Evolutionary conservation across 2,797 vertebrate species (phyloP).

Genomic region (Anas capensis): DNA sequence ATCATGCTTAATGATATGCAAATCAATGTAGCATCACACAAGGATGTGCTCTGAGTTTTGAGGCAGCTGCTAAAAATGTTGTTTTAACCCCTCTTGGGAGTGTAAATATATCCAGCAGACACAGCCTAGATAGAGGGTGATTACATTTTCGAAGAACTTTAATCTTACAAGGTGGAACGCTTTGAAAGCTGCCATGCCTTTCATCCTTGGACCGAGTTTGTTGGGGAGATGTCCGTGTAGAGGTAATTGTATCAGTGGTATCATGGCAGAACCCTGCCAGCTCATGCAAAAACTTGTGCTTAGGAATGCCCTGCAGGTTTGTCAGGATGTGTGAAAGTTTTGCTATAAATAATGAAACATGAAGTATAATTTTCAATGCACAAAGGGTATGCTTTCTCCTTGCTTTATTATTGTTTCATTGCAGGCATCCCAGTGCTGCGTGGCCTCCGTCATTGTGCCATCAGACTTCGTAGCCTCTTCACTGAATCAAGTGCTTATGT

Average conservation of each 20-base stretch:
- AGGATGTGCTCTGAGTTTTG: constrained; percentile 12
- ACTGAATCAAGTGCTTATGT: accelerated
- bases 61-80: constrained; percentile 58
- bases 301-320: constrained; percentile 38
- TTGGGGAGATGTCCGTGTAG: background rate
- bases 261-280: background rate
- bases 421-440: background rate
- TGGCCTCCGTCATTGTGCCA: accelerated
- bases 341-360: background rate
- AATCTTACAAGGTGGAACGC: constrained; percentile 23
- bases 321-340: background rate
- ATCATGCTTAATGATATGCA: constrained; percentile 36
- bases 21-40: constrained; percentile 26
- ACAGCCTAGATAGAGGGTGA: background rate
- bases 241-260: background rate
- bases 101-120: background rate
- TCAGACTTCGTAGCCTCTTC: accelerated
- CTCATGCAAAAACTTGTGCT: background rate
- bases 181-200: constrained; percentile 10
- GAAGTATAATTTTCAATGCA: background rate
- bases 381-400: background rate
- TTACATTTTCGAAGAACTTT: constrained; percentile 45
- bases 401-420: background rate
- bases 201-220: background rate
- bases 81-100: constrained; percentile 41